Conservation (phyloP, 2,888 invertebrate genomes). For the Nymphalis c-album region DNA sequence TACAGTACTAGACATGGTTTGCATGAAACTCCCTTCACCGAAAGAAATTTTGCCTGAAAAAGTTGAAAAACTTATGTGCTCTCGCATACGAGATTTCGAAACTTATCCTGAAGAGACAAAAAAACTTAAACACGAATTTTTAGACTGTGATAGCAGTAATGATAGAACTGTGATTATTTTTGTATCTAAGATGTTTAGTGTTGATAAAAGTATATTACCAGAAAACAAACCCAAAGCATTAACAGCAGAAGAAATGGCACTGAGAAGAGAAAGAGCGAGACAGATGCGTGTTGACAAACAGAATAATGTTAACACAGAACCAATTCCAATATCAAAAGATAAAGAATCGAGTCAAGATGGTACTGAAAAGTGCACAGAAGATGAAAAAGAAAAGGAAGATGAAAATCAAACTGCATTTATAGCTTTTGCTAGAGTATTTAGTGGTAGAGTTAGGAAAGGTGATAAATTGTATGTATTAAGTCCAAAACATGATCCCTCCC, state of each 20-base stretch:
- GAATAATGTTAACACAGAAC: constrained; percentile 47
- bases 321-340: constrained; percentile 41
- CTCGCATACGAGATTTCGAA: constrained; percentile 85
- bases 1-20: constrained; percentile 91
- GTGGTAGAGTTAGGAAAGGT: constrained; percentile 90
- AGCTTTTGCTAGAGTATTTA: constrained; percentile 96
- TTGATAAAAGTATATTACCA: constrained; percentile 87
- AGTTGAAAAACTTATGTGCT: constrained; percentile 91
- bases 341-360: constrained; percentile 46
- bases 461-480: constrained; percentile 91
- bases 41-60: constrained; percentile 87
- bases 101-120: constrained; percentile 86
- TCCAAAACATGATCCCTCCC: constrained; percentile 92
- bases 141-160: constrained; percentile 84
- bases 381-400: constrained; percentile 59
- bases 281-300: constrained; percentile 83
- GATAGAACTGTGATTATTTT: constrained; percentile 87
- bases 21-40: constrained; percentile 91
- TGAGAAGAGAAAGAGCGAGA: constrained; percentile 85
- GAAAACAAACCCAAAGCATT: constrained; percentile 90
- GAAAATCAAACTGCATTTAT: constrained; percentile 87
- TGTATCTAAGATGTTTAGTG: constrained; percentile 95
- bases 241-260: constrained; percentile 86
- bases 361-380: constrained; percentile 63
- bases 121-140: constrained; percentile 85